Base-by-base conservation (phyloP, 2,888 invertebrate genomes). In the Cepaea hortensis region DNA sequence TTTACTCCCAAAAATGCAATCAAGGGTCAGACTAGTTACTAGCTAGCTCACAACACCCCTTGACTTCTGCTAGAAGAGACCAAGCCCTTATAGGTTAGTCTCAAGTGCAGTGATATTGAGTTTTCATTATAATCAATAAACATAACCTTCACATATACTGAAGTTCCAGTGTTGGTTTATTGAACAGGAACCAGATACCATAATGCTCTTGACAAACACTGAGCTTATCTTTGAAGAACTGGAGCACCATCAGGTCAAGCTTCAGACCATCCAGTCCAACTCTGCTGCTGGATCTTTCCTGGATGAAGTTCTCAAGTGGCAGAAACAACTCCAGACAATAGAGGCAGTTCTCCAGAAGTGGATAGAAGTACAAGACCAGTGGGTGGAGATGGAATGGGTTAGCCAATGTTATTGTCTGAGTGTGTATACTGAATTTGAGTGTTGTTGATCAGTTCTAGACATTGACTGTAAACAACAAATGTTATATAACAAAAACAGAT, bases 221-320 rank as follows among this genome's bases (percentile, higher is more conserved):
- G 93, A 93, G 20, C 91, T 93, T 6, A 93, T 94, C 62, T 94
- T 94, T 90, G 93, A 93, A n/a, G 94, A 94, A 89, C 90, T 94
- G 70, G 94, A 94, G 87, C 90, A 91, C 86, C 94, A 94, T 91
- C 94, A 94, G 92, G 92, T 94, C 88, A 90, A 93, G 4, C 92
- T 94, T 75, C 94, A 93, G 88, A 92, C 93, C 72, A 93, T 94
- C 93, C 93, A 93, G 91, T 92, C 92, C 85, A 93, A 92, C 91
- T 92, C 92, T 84, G 93, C 94, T 9, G 94, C 94, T 0, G 94
- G 94, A 2, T 93, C 93, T 18, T 94, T 94, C 91, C 90, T 94
- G 84, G 94, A 94, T 89, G 94, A 94, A 86, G 94, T 94, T 46
- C 89, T 93, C 80, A 94, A 94, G 90, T 94, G 94, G 94, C 94